Conservation (phyloP, 2,888 invertebrate genomes). For the Caenorhabditis sinica region DNA sequence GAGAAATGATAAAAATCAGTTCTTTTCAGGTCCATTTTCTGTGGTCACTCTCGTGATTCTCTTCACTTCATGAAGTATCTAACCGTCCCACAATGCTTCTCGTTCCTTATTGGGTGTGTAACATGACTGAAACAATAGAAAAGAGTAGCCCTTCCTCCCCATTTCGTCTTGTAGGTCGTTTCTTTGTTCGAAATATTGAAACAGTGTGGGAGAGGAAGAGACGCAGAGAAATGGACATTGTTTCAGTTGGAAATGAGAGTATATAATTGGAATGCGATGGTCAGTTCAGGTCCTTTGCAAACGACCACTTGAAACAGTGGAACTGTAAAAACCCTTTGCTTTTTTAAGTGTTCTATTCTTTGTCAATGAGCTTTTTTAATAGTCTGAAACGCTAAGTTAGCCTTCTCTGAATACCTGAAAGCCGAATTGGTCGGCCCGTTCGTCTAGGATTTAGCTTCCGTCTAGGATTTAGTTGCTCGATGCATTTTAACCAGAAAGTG, state of each 20-base stretch:
- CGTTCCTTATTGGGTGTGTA: constrained; percentile 36
- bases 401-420: no score
- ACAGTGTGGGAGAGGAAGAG: constrained; percentile 16
- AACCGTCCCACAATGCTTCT: constrained; percentile 16
- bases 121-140: constrained; percentile 44
- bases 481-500: no score
- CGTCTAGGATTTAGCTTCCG: no score
- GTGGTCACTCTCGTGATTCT: constrained; percentile 17
- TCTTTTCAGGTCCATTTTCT: constrained; percentile 35
- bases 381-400: background rate
- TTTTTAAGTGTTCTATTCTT: constrained; percentile 29
- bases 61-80: background rate
- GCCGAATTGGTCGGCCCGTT: no score
- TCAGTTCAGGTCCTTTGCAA: constrained; percentile 52
- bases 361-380: background rate
- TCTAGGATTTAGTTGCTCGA: no score
- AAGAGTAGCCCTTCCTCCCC: constrained; percentile 35
- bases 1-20: constrained; percentile 33
- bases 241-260: constrained; percentile 29
- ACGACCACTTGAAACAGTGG: constrained; percentile 18
- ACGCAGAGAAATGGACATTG: constrained; percentile 36
- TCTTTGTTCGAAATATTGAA: constrained; percentile 35
- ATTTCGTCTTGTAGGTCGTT: constrained; percentile 33
- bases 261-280: constrained; percentile 51
- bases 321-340: background rate